phyloP scores from a whole-genome alignment of 2,113 vertebrate species.

The Aphelocoma coerulescens region DNA sequence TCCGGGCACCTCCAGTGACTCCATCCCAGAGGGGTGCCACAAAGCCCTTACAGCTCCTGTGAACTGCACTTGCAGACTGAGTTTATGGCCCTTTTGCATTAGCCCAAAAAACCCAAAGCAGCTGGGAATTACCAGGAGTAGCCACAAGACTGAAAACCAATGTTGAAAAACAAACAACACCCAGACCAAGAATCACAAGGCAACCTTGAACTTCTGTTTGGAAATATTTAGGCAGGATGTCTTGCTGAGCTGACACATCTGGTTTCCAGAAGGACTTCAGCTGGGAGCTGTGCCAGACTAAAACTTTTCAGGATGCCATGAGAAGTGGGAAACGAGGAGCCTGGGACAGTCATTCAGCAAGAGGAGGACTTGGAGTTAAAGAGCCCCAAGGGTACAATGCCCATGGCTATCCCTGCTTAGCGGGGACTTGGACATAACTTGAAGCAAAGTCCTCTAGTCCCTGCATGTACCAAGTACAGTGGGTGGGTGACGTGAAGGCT shows the following conservation, averaged over 20 bases:
- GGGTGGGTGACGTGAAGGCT: neutral
- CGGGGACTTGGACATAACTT: neutral
- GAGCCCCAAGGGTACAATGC: neutral
- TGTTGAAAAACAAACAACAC: neutral
- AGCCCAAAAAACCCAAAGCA: neutral
- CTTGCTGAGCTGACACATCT: slow-evolving; percentile 47
- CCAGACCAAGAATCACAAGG: neutral
- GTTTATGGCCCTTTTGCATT: neutral
- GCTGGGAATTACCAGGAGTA: neutral
- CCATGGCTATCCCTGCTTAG: neutral
- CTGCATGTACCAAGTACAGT: neutral
- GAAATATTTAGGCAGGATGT: slow-evolving; percentile 46
- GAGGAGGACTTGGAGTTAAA: neutral
- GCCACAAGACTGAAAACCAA: neutral
- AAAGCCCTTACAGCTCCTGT: neutral
- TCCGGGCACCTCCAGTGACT: neutral
- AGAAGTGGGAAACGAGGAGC: neutral
- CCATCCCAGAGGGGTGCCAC: neutral
- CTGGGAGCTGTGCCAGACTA: neutral
- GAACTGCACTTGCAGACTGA: neutral
- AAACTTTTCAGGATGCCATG: neutral
- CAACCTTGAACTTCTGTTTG: slow-evolving; percentile 25
- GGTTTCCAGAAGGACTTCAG: slow-evolving; percentile 47
- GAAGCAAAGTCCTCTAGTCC: neutral
- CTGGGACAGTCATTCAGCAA: neutral